Percentiles rank a stretch among this genome's conserved stretches.
phyloP scores from a whole-genome alignment of 2,888 invertebrate species.

The Cryptus armator region DNA sequence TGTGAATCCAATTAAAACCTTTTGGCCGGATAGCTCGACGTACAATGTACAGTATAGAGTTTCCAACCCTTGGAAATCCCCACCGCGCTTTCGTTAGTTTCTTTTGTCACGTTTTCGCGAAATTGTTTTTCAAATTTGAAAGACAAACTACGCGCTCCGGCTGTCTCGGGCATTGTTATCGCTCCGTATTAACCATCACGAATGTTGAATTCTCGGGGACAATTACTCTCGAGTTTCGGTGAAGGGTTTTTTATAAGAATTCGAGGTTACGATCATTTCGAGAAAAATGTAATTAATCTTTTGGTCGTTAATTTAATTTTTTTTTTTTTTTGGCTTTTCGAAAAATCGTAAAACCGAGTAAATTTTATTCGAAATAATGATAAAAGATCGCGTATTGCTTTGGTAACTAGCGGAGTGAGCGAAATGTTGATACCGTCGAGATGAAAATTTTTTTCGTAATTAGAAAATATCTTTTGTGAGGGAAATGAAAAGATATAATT shows the following conservation, averaged over 20 bases:
- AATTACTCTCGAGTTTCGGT: too few species aligned
- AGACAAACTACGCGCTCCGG: background rate
- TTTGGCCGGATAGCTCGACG: constrained; percentile 44
- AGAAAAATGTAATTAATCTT: too few species aligned
- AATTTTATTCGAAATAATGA: too few species aligned
- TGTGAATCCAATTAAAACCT: constrained; percentile 65
- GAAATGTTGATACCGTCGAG: background rate
- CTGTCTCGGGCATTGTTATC: too few species aligned
- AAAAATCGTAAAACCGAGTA: too few species aligned
- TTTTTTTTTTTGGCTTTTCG: background rate
- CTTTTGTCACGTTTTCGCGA: constrained; percentile 9
- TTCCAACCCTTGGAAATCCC: background rate
- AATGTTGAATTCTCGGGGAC: too few species aligned
- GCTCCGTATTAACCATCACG: too few species aligned
- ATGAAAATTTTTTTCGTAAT: too few species aligned
- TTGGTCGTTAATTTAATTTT: background rate
- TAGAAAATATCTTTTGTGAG: background rate
- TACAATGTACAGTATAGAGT: constrained; percentile 40
- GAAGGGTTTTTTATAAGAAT: too few species aligned
- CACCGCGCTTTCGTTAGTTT: constrained; percentile 25
- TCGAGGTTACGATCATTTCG: too few species aligned
- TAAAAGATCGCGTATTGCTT: too few species aligned
- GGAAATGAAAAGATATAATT: background rate
- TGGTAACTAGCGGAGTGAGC: too few species aligned
- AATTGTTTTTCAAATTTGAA: background rate